These are phyloP conservation scores for Andrena bucephala DNA, from an alignment of 2,888 invertebrate genomes.

Conservation along the genomic window DNA sequence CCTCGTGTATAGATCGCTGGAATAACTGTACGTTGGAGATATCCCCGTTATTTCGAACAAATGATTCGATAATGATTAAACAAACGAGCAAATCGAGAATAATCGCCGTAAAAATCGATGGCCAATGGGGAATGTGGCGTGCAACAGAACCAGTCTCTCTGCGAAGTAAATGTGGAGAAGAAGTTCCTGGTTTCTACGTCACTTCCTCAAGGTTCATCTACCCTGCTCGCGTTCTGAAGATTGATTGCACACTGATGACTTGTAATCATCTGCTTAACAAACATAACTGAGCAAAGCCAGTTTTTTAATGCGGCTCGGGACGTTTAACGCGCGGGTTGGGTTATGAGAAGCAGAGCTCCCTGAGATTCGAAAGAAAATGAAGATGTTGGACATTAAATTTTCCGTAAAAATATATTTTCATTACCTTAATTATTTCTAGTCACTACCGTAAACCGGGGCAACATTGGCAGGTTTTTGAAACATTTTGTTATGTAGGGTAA, in stretches of 20 bases:
- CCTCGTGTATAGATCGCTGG: slow-evolving; percentile 1
- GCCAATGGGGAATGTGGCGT: slow-evolving; percentile 7
- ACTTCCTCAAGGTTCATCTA: slow-evolving; percentile 32
- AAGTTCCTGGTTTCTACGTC: slow-evolving; percentile 39
- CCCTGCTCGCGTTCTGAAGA: slow-evolving; percentile 30
- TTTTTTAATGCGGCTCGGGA: background rate
- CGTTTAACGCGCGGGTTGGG: background rate
- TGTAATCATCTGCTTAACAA: slow-evolving; percentile 15
- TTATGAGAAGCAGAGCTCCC: too few species aligned
- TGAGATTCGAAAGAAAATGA: too few species aligned
- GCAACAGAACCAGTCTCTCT: slow-evolving; percentile 31
- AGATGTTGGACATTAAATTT: too few species aligned
- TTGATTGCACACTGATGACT: slow-evolving; percentile 39
- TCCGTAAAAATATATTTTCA: too few species aligned
- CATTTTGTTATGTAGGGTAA: too few species aligned
- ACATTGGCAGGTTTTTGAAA: too few species aligned
- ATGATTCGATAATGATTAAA: slow-evolving; percentile 28
- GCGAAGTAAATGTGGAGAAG: slow-evolving; percentile 5
- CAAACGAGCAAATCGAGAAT: slow-evolving; percentile 29
- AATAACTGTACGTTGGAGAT: background rate
- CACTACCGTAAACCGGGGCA: too few species aligned
- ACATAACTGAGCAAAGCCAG: background rate
- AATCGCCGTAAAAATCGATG: slow-evolving; percentile 29
- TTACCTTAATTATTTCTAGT: too few species aligned
- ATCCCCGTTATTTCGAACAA: slow-evolving; percentile 25